A percentile compares a stretch with the other conserved stretches of the same genome.
Conservation (phyloP, 1,140 invertebrate genomes). For the Drosophila varians region DNA sequence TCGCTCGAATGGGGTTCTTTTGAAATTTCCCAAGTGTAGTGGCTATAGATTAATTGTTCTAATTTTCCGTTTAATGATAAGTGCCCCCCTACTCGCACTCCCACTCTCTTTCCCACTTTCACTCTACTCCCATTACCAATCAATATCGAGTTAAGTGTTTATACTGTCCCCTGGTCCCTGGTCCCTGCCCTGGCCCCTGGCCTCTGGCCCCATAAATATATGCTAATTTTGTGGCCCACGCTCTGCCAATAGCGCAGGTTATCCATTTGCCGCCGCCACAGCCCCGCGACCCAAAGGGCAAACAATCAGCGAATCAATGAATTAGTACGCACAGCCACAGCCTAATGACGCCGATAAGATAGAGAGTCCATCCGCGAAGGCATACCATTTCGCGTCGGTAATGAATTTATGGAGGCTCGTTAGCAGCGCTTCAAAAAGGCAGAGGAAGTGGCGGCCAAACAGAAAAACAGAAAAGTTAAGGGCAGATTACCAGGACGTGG, state of each 20-base stretch:
- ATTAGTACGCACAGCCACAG: conserved; percentile 26
- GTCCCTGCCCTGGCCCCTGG: no score
- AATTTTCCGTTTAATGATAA: conserved; percentile 33
- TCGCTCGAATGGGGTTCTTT: conserved; percentile 6
- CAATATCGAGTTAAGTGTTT: conserved; percentile 41
- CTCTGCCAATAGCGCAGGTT: background rate
- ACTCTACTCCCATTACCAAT: conserved; percentile 21
- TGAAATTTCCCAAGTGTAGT: conserved; percentile 26
- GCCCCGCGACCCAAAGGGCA: conserved; percentile 12
- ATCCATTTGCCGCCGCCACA: background rate
- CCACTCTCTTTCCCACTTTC: conserved; percentile 3
- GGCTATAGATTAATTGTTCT: conserved; percentile 57
- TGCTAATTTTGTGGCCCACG: conserved; percentile 37
- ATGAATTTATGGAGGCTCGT: conserved; percentile 64
- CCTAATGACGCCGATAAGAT: conserved; percentile 69
- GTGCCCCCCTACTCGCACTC: conserved; percentile 3
- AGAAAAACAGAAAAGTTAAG: background rate
- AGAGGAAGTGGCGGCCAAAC: conserved; percentile 8
- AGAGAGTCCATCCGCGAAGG: conserved; percentile 43
- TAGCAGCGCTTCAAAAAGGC: conserved; percentile 37
- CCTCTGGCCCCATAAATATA: conserved; percentile 15
- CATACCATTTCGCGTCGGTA: conserved; percentile 36
- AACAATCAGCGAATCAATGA: conserved; percentile 63
- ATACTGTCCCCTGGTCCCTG: background rate
- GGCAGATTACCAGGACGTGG: background rate